Evolutionary conservation across 2,113 vertebrate species (phyloP), one percentile per base, ranked within the genome.

Genomic region (Thunnus maccoyii): DNA sequence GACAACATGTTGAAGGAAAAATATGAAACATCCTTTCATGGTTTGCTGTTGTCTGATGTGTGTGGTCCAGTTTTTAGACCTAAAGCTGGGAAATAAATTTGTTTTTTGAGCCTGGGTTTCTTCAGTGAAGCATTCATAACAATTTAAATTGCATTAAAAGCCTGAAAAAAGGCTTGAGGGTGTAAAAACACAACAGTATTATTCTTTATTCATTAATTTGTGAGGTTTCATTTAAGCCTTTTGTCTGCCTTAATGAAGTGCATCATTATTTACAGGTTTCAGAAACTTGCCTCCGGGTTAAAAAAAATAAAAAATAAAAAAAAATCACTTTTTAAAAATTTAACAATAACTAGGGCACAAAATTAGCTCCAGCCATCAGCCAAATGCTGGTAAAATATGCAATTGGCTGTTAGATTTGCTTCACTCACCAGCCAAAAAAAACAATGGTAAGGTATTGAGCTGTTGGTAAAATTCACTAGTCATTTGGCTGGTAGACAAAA

Each of bases 131-230:
- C 13, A 56, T 4, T n/a, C n/a, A 58, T 48, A 56, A 18, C 0
- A 65, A 58, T 66, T 52, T 27, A 6, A 51, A 13, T 55, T 25
- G 10, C 11, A 25, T 71, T 41, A 30, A 72, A 36, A 32, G 13
- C 25, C 55, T 36, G 41, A 57, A 48, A 72, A 48, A 47, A 57
- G 3, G 17, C 27, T 4, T 32, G 47, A 12, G 32, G 5, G 1
- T 44, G 13, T 7, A 60, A 4, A 72, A 58, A 58, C 12, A 51
- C 4, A 4, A 20, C 25, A 61, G 27, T 20, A 51, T 11, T 52
- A 69, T 78, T 44, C 0, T 48, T 36, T 51, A 57, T 50, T 58
- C 15, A 67, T 75, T 48, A 55, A 30, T 27, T 16, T 64, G 22
- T 41, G n/a, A 17, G 15, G 30, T 17, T 12, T n/a, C 55, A 50